A percentile compares a stretch with the other conserved stretches of the same genome.
Evolutionary conservation across 2,113 vertebrate species (phyloP).

Genomic region (Onychostruthus taczanowskii): DNA sequence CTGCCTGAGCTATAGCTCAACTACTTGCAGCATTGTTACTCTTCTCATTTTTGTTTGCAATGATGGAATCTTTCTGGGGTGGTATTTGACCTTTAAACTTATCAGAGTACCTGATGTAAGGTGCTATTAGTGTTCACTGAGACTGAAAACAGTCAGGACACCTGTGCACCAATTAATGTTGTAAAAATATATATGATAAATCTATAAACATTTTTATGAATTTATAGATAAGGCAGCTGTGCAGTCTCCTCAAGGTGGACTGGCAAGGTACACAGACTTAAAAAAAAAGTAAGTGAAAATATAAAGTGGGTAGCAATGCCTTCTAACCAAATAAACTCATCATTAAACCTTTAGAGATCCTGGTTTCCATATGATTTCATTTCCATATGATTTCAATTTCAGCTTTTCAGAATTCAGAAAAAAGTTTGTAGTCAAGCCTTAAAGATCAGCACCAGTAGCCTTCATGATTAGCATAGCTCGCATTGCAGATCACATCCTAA

Average conservation of each 20-base stretch:
- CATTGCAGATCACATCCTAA: background rate
- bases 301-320: background rate
- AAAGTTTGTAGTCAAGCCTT: background rate
- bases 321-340: background rate
- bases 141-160: background rate
- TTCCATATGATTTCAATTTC: background rate
- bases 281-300: background rate
- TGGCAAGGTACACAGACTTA: background rate
- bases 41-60: background rate
- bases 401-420: background rate
- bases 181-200: background rate
- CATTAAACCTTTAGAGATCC: background rate
- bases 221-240: background rate
- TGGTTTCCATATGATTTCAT: background rate
- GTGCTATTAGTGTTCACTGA: background rate
- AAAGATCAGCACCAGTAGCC: background rate
- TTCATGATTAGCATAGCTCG: background rate
- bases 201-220: background rate
- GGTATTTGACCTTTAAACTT: background rate
- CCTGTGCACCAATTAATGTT: background rate
- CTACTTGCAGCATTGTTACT: background rate
- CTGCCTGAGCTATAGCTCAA: background rate
- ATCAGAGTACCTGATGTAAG: background rate
- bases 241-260: background rate
- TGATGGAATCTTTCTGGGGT: background rate